phyloP scores from a whole-genome alignment of 2,888 invertebrate genomes.

The Clanis bilineata region DNA sequence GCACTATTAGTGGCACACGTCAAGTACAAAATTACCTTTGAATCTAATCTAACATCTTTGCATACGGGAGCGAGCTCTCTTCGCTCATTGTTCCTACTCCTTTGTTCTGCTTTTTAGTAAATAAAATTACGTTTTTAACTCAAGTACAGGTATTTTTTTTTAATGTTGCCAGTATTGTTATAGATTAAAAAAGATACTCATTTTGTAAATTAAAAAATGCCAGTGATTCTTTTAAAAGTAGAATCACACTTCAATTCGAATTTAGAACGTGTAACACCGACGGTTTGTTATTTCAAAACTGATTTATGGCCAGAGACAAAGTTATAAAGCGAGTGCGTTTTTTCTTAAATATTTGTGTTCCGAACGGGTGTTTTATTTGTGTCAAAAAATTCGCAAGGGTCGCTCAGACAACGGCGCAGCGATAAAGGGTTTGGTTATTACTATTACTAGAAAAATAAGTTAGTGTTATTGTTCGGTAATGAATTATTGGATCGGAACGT shows the following conservation, averaged over 20 bases:
- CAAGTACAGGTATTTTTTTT: not conserved
- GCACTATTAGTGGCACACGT: conserved; percentile 53
- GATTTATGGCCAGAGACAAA: conserved; percentile 78
- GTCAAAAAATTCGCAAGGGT: conserved; percentile 78
- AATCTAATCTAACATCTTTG: conserved; percentile 62
- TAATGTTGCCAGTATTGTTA: not conserved
- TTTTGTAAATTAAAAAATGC: no score
- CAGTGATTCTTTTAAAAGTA: not conserved
- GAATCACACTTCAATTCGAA: conserved; percentile 70
- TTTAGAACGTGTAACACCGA: conserved; percentile 61
- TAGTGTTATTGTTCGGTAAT: conserved; percentile 78
- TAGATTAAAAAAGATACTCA: not conserved
- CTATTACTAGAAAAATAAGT: conserved; percentile 74
- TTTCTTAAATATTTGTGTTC: conserved; percentile 78
- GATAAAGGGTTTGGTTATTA: conserved; percentile 80
- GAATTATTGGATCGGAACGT: conserved; percentile 80
- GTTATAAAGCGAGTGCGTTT: conserved; percentile 61
- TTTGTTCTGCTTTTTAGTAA: not conserved
- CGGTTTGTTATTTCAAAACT: conserved; percentile 69
- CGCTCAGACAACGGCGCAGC: conserved; percentile 59
- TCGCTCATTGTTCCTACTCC: conserved; percentile 14
- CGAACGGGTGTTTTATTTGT: conserved; percentile 80
- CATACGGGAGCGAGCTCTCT: conserved; percentile 18
- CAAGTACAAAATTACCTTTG: conserved; percentile 61
- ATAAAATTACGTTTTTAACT: not conserved